Conservation (phyloP, 1,140 invertebrate species). For the Caenorhabditis remanei region DNA sequence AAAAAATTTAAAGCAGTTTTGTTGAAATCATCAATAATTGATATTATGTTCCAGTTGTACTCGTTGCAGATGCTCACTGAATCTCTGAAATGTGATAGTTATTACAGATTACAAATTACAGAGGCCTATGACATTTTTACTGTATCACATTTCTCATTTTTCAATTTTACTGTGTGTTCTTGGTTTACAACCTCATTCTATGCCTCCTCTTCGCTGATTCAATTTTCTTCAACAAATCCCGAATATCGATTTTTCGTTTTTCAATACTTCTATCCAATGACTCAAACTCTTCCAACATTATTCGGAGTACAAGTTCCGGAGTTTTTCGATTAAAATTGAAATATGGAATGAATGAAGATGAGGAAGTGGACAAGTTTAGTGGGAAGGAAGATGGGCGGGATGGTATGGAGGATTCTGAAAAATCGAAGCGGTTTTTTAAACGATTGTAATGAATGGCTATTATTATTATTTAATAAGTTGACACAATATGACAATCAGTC, state of each 20-base stretch:
- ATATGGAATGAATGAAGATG: not conserved
- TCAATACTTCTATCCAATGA: constrained; percentile 1
- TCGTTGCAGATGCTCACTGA: constrained; percentile 14
- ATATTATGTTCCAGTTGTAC: not conserved
- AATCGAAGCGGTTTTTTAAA: not conserved
- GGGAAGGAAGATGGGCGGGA: constrained; percentile 24
- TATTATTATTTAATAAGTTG: no score
- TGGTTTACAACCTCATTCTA: not conserved
- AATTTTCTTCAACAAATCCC: constrained; percentile 3
- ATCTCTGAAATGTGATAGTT: not conserved
- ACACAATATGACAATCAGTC: no score
- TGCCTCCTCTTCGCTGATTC: constrained; percentile 36
- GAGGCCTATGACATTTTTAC: not conserved
- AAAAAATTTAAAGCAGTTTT: no score
- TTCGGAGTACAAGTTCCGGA: not conserved
- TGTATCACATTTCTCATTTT: not conserved
- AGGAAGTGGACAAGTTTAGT: not conserved
- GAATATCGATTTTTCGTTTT: constrained; percentile 17
- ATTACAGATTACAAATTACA: not conserved
- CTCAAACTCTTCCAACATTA: constrained; percentile 35
- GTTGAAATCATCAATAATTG: not conserved
- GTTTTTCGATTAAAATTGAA: constrained; percentile 41
- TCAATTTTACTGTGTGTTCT: not conserved
- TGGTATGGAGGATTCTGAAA: not conserved
- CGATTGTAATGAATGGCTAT: no score